Base-by-base conservation (phyloP, 23 tunicate species). In the Styela clava region DNA sequence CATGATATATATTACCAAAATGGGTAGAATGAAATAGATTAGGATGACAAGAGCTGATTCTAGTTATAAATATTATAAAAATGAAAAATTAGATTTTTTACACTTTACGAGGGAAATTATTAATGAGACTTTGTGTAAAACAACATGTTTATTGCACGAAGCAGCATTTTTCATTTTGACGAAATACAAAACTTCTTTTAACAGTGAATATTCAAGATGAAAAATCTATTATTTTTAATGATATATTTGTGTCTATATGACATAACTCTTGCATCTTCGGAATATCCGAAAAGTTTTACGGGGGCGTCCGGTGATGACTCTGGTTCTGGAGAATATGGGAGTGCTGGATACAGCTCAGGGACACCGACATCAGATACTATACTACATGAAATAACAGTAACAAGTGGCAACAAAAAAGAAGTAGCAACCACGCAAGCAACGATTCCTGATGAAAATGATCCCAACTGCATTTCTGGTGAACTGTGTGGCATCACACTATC, bases 401-500 rank as follows among this genome's bases (percentile, higher is more conserved):
- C 71, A 67, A 24, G 12, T 5, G 56, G 56, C 7, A 44, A 22
- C 0, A 29, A 67, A 18, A 22, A 24, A 18, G 31, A 27, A 67
- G 64, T 61, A 23, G 22, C 64, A 61, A 67, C 71, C 12, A 18
- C 30, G 0, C 30, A 1, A 29, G 1, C 22, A 67, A 25, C 71
- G 24, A 7, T 44, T 44, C 7, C 7, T 44, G 12, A 7, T 44
- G 22, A n/a, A 1, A 22, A n/a, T 0, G 2, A 27, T 27, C 71
- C 1, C 0, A 16, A n/a, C 18, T 67, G 71, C 24, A 16, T 25
- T 25, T 16, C 30, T 1, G 71, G 31, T 18, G 71, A 24, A 67
- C 30, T 18, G 30, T 67, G 71, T 1, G 71, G 71, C n/a, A 67
- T 67, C 12, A 67, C 71, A 25, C 31, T 67, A 67, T 16, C 71